Conservation (phyloP, 1,140 invertebrate species). For the Cydia splendana region DNA sequence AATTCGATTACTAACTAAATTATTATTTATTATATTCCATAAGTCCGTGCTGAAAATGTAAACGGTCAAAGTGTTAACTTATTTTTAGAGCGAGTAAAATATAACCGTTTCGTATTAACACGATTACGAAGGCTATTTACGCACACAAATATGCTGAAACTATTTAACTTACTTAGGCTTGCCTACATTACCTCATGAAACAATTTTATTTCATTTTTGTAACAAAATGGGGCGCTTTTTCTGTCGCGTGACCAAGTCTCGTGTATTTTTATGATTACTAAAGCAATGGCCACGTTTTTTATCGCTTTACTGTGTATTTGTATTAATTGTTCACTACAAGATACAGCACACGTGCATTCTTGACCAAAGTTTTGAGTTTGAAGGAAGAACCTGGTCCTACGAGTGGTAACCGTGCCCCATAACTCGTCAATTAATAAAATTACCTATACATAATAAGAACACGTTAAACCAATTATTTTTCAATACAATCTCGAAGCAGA, state of each 20-base stretch:
- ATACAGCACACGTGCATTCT: not conserved
- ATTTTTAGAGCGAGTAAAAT: not conserved
- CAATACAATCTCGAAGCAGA: no score
- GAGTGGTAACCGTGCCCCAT: no score
- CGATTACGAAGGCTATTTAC: not conserved
- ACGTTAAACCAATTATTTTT: no score
- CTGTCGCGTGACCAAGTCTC: slow-evolving; percentile 49
- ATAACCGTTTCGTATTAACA: not conserved
- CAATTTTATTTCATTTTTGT: slow-evolving; percentile 29
- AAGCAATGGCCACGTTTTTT: slow-evolving; percentile 38
- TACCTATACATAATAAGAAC: no score
- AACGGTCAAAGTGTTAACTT: no score
- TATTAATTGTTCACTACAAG: slow-evolving; percentile 30
- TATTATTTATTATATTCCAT: no score
- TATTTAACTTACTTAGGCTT: slow-evolving; percentile 16
- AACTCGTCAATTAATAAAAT: no score
- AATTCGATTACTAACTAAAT: no score
- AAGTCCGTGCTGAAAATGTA: no score
- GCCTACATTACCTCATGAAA: slow-evolving; percentile 5
- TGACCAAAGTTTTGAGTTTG: not conserved
- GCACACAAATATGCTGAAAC: not conserved
- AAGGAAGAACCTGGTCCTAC: no score
- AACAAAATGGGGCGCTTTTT: slow-evolving; percentile 38
- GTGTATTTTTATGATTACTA: slow-evolving; percentile 51
- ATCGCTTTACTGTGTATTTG: slow-evolving; percentile 35